A percentile compares a stretch with the other conserved stretches of the same genome.
Evolutionary conservation across 2,113 vertebrate species (phyloP).

Genomic region (Microcebus jonahi): DNA sequence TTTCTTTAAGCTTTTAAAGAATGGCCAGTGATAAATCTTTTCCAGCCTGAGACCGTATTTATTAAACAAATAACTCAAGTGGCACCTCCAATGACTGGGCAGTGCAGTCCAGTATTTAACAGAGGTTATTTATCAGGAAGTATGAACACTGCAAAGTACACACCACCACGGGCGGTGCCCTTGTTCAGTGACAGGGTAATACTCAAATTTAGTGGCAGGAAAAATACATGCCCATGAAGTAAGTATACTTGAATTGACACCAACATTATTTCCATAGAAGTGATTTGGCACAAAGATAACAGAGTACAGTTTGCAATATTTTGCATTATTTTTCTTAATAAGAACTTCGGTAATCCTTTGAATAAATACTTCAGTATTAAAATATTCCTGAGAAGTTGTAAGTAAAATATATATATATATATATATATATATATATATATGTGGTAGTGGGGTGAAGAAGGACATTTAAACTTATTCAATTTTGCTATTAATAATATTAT

Average conservation of each 20-base stretch:
- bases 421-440: not conserved
- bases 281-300: not conserved
- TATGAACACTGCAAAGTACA: not conserved
- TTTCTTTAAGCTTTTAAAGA: constrained; percentile 27
- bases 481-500: not conserved
- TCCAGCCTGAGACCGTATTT: not conserved
- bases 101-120: not conserved
- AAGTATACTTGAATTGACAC: not conserved
- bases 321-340: constrained; percentile 2
- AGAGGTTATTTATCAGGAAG: not conserved
- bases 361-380: not conserved
- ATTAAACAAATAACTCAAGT: not conserved
- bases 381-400: not conserved
- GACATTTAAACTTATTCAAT: not conserved
- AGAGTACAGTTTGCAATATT: not conserved
- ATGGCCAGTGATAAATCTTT: not conserved
- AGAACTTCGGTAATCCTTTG: not conserved
- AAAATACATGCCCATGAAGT: not conserved
- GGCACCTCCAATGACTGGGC: not conserved
- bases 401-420: not conserved
- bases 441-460: not conserved
- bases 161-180: not conserved
- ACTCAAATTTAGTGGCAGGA: not conserved
- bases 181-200: not conserved
- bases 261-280: not conserved